These are phyloP conservation scores for Lutjanus argentimaculatus DNA, from an alignment of 2,797 vertebrate species.

Conservation along the genomic window DNA sequence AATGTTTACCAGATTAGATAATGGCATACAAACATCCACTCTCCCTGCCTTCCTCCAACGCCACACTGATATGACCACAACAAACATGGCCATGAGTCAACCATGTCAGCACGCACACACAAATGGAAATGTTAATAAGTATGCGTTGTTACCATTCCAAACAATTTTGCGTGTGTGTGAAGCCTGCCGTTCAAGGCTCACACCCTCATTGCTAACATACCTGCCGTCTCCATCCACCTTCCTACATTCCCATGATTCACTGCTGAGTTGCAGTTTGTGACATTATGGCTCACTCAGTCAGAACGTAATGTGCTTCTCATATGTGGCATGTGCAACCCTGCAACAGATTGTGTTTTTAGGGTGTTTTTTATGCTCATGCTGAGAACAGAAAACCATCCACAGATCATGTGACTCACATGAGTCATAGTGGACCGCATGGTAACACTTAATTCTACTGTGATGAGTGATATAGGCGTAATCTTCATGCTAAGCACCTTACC, in stretches of 20 bases:
- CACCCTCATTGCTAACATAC: slow-evolving; percentile 75
- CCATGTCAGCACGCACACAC: neutral
- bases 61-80: neutral
- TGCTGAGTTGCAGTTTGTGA: neutral
- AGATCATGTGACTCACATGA: neutral
- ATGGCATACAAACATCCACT: neutral
- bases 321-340: neutral
- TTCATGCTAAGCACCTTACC: neutral
- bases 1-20: slow-evolving; percentile 12
- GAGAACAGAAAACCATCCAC: neutral
- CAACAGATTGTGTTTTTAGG: neutral
- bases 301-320: neutral
- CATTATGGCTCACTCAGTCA: neutral
- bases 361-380: neutral
- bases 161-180: slow-evolving; percentile 23
- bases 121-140: neutral
- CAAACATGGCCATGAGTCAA: neutral
- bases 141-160: slow-evolving; percentile 35
- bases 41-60: neutral
- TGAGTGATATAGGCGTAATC: neutral
- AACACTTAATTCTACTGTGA: neutral
- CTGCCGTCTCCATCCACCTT: slow-evolving; percentile 15
- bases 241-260: slow-evolving; percentile 52
- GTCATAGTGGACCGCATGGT: neutral
- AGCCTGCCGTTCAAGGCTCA: slow-evolving; percentile 21